These are phyloP conservation scores for Marmota flaviventris DNA, from an alignment of 2,113 vertebrate genomes.

Conservation along the genomic window DNA sequence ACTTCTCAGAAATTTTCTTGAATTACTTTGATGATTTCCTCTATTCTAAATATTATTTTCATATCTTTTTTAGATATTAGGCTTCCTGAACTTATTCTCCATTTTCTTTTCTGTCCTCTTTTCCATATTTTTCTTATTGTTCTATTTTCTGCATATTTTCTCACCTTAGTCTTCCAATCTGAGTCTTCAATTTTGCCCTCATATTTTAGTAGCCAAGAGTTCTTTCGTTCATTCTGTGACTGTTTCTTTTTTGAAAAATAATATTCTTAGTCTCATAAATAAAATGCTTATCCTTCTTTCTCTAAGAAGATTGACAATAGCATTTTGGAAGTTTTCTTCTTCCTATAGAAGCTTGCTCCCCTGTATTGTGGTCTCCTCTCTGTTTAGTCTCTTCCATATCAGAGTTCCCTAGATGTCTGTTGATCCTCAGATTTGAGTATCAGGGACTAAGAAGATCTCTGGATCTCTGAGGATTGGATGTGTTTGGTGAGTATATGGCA, in stretches of 20 bases:
- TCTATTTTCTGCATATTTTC: background rate
- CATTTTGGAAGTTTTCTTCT: background rate
- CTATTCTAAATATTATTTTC: background rate
- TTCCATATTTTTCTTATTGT: background rate
- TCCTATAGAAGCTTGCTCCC: accelerated
- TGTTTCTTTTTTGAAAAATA: background rate
- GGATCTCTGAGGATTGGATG: background rate
- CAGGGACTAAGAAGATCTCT: background rate
- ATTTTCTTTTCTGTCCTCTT: background rate
- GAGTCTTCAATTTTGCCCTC: background rate
- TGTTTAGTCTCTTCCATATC: background rate
- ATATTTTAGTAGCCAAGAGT: background rate
- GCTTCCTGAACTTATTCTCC: background rate
- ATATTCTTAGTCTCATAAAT: background rate
- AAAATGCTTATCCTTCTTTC: background rate
- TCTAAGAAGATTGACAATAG: background rate
- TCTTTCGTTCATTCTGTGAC: background rate
- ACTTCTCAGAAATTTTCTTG: background rate
- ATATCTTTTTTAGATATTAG: background rate
- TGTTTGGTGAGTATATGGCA: background rate
- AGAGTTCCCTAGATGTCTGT: background rate
- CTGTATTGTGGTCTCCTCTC: no score
- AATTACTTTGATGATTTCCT: background rate
- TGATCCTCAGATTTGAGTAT: background rate
- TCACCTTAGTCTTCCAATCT: background rate